phyloP scores from a whole-genome alignment of 2,888 invertebrate species.

The Chesias legatella region DNA sequence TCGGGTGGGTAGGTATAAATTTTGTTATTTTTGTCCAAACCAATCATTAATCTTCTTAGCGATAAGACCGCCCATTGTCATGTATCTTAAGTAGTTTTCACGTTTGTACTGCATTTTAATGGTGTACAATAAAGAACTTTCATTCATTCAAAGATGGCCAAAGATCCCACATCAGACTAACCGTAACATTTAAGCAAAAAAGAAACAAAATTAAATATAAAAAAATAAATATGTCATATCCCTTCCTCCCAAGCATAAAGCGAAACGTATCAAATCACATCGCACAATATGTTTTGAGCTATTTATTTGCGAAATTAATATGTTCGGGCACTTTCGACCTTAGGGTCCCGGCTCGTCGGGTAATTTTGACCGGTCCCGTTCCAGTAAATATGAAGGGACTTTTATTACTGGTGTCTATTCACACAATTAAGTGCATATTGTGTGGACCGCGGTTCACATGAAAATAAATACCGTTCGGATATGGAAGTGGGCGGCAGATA shows the following conservation, averaged over 20 bases:
- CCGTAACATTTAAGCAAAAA: too few relatives aligned
- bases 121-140: too few relatives aligned
- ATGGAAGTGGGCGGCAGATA: slow-evolving; percentile 1
- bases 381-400: slow-evolving; percentile 60
- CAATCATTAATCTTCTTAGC: too few relatives aligned
- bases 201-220: slow-evolving; percentile 7
- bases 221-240: slow-evolving; percentile 25
- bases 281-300: slow-evolving; percentile 68
- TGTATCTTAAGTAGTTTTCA: too few relatives aligned
- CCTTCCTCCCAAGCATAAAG: slow-evolving; percentile 59
- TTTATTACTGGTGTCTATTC: slow-evolving; percentile 70
- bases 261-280: slow-evolving; percentile 59
- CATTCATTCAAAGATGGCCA: too few relatives aligned
- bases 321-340: slow-evolving; percentile 54
- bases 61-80: too few relatives aligned
- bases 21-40: too few relatives aligned
- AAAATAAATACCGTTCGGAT: slow-evolving; percentile 32
- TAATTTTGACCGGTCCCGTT: slow-evolving; percentile 22
- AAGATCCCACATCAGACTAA: too few relatives aligned
- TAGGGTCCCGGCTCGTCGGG: slow-evolving; percentile 50
- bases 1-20: too few relatives aligned
- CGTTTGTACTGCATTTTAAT: too few relatives aligned
- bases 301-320: slow-evolving; percentile 70
- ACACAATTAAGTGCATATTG: slow-evolving; percentile 76
- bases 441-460: slow-evolving; percentile 71